phyloP scores from a whole-genome alignment of 1,140 invertebrate genomes.

The Sesamia nonagrioides region DNA sequence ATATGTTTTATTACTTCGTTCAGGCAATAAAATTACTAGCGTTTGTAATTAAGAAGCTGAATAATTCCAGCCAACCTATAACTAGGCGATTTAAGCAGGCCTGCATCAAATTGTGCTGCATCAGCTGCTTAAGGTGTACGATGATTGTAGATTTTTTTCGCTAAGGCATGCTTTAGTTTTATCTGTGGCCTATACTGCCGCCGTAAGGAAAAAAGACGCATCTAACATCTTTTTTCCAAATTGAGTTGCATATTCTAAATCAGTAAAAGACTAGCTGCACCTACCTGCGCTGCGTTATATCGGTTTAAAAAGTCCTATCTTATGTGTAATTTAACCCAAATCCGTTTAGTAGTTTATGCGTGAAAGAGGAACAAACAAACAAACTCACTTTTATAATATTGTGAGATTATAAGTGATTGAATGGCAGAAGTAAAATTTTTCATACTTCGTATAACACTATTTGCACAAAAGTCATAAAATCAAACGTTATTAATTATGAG shows the following conservation, averaged over 20 bases:
- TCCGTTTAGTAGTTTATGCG: no score
- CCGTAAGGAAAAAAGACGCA: no score
- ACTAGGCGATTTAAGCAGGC: background rate
- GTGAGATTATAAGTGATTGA: background rate
- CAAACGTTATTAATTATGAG: background rate
- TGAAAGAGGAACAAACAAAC: no score
- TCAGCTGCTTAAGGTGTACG: background rate
- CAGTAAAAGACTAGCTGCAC: no score
- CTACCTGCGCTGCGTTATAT: no score
- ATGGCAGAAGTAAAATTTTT: background rate
- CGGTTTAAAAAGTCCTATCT: no score
- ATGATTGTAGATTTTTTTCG: background rate
- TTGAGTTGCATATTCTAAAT: no score
- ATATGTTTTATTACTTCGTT: background rate
- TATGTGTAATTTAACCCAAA: no score
- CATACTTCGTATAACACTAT: background rate
- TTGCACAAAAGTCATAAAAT: background rate
- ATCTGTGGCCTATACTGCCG: no score
- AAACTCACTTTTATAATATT: background rate
- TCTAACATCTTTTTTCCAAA: no score
- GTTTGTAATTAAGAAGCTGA: background rate
- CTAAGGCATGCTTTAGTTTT: no score
- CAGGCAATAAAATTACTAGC: background rate
- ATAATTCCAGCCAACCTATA: background rate
- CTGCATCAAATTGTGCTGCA: background rate